A percentile compares a stretch with the other conserved stretches of the same genome.
Conservation (phyloP, 2,797 vertebrate genomes). For the Geotrypetes seraphini region DNA sequence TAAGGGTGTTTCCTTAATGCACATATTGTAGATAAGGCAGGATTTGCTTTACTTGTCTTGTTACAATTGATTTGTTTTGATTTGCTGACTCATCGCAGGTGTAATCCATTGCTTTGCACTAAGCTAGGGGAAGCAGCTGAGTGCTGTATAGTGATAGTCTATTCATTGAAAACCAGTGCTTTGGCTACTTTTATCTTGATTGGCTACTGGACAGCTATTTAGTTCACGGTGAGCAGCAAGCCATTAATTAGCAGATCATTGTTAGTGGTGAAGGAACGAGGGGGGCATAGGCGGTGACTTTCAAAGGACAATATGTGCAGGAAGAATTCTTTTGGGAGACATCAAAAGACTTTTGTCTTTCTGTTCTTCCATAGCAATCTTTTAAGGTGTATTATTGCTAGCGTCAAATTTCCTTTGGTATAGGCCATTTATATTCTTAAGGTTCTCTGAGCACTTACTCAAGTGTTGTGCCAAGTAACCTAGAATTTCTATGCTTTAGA, state of each 20-base stretch:
- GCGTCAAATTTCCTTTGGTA: slow-evolving; percentile 33
- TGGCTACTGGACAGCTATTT: background rate
- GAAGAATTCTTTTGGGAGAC: slow-evolving; percentile 17
- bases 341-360: slow-evolving; percentile 21
- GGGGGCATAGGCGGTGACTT: too few relatives aligned
- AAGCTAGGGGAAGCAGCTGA: background rate
- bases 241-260: background rate
- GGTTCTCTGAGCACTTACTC: slow-evolving; percentile 32
- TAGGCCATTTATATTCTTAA: slow-evolving; percentile 32
- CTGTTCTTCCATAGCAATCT: slow-evolving; percentile 25
- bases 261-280: slow-evolving; percentile 9
- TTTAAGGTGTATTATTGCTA: slow-evolving; percentile 38
- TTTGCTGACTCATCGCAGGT: background rate
- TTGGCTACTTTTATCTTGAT: slow-evolving; percentile 16
- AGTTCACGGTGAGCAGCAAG: background rate
- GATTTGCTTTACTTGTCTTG: too few relatives aligned
- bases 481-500: slow-evolving; percentile 46
- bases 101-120: background rate
- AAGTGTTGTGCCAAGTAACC: slow-evolving; percentile 42
- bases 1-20: too few relatives aligned
- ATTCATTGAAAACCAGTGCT: slow-evolving; percentile 4
- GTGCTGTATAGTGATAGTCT: slow-evolving; percentile 20
- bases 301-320: slow-evolving; percentile 11
- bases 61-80: too few relatives aligned
- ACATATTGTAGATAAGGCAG: too few relatives aligned